phyloP scores from a whole-genome alignment of 2,888 invertebrate species.

The Ichneumoninae sp. region DNA sequence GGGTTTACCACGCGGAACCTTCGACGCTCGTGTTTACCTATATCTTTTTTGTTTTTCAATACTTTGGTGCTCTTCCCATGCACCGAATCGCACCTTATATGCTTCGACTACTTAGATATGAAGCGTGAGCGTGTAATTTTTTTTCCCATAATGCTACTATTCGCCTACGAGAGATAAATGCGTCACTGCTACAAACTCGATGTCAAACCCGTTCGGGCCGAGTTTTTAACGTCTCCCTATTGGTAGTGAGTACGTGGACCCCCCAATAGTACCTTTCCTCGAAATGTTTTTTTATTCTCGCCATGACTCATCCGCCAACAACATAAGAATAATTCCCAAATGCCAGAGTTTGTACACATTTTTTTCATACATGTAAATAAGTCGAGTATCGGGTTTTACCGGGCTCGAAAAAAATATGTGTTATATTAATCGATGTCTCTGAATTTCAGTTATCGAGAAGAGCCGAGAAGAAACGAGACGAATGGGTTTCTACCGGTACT shows the following conservation, averaged over 20 bases:
- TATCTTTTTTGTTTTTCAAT: slow-evolving; percentile 22
- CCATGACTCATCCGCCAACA: slow-evolving; percentile 19
- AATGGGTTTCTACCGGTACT: not conserved
- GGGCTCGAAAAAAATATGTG: not conserved
- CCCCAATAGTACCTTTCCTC: slow-evolving; percentile 23
- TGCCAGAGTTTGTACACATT: slow-evolving; percentile 9
- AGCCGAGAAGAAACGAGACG: not conserved
- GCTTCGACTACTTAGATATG: slow-evolving; percentile 38
- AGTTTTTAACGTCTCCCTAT: not conserved
- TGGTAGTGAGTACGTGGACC: not conserved
- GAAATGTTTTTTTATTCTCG: slow-evolving; percentile 28
- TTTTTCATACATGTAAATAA: not conserved
- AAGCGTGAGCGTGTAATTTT: slow-evolving; percentile 22
- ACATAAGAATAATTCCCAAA: not conserved
- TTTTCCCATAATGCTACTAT: slow-evolving; percentile 17
- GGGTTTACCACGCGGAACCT: slow-evolving; percentile 63
- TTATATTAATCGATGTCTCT: not conserved
- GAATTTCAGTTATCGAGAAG: not conserved
- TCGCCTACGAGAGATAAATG: slow-evolving; percentile 42
- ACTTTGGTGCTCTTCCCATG: slow-evolving; percentile 23
- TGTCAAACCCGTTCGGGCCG: not conserved
- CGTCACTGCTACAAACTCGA: not conserved
- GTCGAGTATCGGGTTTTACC: not conserved
- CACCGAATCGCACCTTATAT: slow-evolving; percentile 58
- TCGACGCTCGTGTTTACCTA: slow-evolving; percentile 47